phyloP scores from a whole-genome alignment of 2,888 invertebrate species.

The Yponomeuta sedellus region DNA sequence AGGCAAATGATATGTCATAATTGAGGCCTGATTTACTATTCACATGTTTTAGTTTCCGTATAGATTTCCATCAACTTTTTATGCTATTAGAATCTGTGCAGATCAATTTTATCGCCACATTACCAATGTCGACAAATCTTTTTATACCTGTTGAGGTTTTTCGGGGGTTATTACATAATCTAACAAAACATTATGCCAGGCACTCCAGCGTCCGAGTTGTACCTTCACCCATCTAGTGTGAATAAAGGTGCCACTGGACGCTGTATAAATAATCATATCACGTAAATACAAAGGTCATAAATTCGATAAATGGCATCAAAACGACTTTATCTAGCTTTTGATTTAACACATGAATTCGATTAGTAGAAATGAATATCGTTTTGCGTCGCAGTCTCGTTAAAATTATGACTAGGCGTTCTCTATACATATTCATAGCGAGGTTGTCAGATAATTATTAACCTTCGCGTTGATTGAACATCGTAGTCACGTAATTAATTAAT shows the following conservation, averaged over 20 bases:
- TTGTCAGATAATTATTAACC: slow-evolving; percentile 60
- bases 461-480: slow-evolving; percentile 59
- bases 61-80: not conserved
- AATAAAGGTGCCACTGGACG: too few species aligned
- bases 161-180: too few species aligned
- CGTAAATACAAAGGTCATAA: too few species aligned
- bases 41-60: not conserved
- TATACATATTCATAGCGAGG: slow-evolving; percentile 52
- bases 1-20: slow-evolving; percentile 65
- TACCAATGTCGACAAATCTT: too few species aligned
- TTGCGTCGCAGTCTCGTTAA: not conserved
- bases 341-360: slow-evolving; percentile 48
- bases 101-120: not conserved
- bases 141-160: too few species aligned
- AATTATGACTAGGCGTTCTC: slow-evolving; percentile 4
- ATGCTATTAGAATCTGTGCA: not conserved
- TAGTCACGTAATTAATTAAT: slow-evolving; percentile 67
- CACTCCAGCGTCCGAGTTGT: too few species aligned
- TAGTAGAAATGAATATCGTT: slow-evolving; percentile 40
- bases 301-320: not conserved
- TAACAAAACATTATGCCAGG: too few species aligned
- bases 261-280: too few species aligned
- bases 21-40: slow-evolving; percentile 56
- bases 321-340: slow-evolving; percentile 45
- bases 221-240: too few species aligned